Conservation (phyloP, 23 tunicate genomes). For the Styela clava region DNA sequence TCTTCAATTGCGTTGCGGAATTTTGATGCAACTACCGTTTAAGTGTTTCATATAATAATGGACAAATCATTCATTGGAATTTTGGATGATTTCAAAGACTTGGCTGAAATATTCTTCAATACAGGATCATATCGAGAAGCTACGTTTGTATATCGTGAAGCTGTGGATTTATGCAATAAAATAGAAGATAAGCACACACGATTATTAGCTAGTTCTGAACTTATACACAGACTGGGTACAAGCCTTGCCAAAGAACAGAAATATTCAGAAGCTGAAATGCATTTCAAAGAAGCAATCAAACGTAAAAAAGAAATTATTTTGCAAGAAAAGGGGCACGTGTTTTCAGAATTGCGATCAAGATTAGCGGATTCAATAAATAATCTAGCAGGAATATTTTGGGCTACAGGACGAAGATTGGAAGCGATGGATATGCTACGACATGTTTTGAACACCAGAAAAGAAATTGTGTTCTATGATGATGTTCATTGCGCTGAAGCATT, state of each 20-base stretch:
- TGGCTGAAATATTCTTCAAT: conserved; percentile 9
- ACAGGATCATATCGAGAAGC: not conserved
- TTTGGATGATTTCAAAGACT: conserved; percentile 2
- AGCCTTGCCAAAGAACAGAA: not conserved
- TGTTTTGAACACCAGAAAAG: conserved; percentile 14
- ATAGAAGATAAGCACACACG: not conserved
- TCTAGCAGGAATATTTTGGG: conserved; percentile 15
- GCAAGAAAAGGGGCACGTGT: not conserved
- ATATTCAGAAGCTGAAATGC: conserved; percentile 3
- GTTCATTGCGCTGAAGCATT: not conserved
- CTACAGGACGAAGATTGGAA: not conserved
- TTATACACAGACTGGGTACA: conserved; percentile 6
- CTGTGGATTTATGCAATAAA: conserved; percentile 1
- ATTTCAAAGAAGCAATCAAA: conserved; percentile 1
- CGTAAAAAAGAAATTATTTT: not conserved
- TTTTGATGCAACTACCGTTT: no score
- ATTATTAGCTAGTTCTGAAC: not conserved
- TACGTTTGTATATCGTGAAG: conserved; percentile 16
- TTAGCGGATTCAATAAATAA: conserved; percentile 16
- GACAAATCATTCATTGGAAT: not conserved
- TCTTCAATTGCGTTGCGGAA: no score
- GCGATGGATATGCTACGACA: conserved; percentile 7
- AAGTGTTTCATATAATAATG: no score
- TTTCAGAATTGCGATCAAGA: not conserved
- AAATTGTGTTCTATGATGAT: conserved; percentile 19